Base-by-base conservation (phyloP, 2,888 invertebrate genomes). In the Clusia tigrina region DNA sequence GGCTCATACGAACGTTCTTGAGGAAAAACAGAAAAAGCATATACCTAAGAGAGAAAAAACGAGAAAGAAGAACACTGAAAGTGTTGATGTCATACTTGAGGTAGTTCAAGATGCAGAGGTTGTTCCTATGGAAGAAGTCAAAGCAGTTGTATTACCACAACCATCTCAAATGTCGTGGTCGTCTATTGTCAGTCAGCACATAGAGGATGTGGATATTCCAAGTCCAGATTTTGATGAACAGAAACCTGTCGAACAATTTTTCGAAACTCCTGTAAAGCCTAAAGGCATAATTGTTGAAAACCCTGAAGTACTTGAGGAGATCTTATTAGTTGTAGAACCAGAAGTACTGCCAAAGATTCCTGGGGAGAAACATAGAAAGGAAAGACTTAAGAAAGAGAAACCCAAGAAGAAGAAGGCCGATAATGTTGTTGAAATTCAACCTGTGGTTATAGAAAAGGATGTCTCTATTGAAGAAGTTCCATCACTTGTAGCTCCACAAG, bases 21-120 rank as follows among this genome's bases (percentile, higher is more conserved):
- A 9, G 57, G 65, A 22, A 37, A 15, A 10, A 10, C 6, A n/a
- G 54, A 57, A 10, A n/a, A 55, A 67, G 18, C 22, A 32, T 2
- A 25, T 62, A 53, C 6, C 58, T 22, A 54, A 58, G 54, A 62
- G n/a, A 10, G 62, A 63, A 20, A 60, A 59, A 37, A 42, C 46
- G n/a, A 65, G n/a, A 42, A 3, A 42, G 9, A 17, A 42, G n/a
- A 42, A 42, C 6, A 12, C 32, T 32, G 42, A 15, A 42, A 3
- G n/a, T 42, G 42, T 3, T 3, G 42, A 42, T 15, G 6, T 32
- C 12, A 12, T 32, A 9, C 12, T 32, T 6, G 12, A 32, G 32
- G 32, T 9, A 32, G 6, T 12, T 32, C 6, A 32, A 32, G 32
- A 32, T n/a, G n/a, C n/a, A n/a, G n/a, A n/a, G n/a, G n/a, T n/a